These are phyloP conservation scores for Oryzias celebensis DNA, from an alignment of 2,113 vertebrate genomes.

Conservation along the genomic window DNA sequence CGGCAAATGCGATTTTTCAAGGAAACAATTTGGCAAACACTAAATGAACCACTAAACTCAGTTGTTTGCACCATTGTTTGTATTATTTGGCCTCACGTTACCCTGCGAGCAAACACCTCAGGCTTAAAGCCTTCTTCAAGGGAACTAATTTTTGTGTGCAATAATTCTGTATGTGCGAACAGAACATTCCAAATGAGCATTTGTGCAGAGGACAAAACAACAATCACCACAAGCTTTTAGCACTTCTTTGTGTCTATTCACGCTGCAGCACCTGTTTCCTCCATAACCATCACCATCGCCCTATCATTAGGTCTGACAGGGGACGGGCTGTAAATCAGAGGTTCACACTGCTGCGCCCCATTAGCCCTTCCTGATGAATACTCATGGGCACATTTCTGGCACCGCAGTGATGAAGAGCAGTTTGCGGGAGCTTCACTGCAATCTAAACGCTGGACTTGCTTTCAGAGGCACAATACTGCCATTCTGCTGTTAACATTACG, in stretches of 20 bases:
- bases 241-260: constrained; percentile 60
- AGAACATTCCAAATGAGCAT: constrained; percentile 67
- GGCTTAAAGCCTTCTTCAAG: constrained; percentile 31
- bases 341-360: constrained; percentile 61
- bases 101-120: constrained; percentile 5
- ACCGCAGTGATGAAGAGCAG: constrained; percentile 53
- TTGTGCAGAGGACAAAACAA: constrained; percentile 63
- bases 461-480: constrained; percentile 10
- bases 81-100: constrained; percentile 5
- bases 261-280: constrained; percentile 67
- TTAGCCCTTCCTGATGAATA: constrained; percentile 74
- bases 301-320: constrained; percentile 66
- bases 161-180: constrained; percentile 51
- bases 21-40: constrained; percentile 22
- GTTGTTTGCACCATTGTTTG: constrained; percentile 12
- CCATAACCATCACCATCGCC: constrained; percentile 54
- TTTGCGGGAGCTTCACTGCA: constrained; percentile 40
- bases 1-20: constrained; percentile 17
- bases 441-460: constrained; percentile 20
- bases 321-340: constrained; percentile 67
- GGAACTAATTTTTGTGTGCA: constrained; percentile 48
- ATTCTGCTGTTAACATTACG: no score
- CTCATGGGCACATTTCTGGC: constrained; percentile 67
- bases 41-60: constrained; percentile 32
- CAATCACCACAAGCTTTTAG: constrained; percentile 64